These are phyloP conservation scores for Chionoecetes opilio DNA, from an alignment of 1,140 invertebrate species.

Conservation along the genomic window DNA sequence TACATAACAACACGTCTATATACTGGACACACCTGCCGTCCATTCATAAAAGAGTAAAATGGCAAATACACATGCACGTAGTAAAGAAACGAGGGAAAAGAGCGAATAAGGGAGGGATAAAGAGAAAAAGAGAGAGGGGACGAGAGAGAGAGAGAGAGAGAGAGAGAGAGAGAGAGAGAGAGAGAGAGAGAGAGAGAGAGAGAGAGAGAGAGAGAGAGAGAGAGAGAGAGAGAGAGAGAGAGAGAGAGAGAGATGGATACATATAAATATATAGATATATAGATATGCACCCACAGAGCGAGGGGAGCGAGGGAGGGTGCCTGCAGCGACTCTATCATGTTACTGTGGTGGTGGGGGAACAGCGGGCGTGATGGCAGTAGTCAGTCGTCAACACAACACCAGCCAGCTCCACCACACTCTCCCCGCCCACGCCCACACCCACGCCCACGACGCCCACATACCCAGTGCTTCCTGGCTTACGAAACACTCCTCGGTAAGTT, in stretches of 20 bases:
- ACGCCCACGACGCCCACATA: background rate
- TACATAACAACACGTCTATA: background rate
- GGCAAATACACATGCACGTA: conserved; percentile 22
- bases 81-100: conserved; percentile 42
- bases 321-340: conserved; percentile 62
- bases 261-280: conserved; percentile 57
- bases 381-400: conserved; percentile 59
- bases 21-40: background rate
- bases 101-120: background rate
- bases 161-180: conserved; percentile 43
- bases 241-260: conserved; percentile 16
- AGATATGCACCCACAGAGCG: conserved; percentile 38
- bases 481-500: background rate
- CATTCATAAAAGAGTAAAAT: conserved; percentile 21
- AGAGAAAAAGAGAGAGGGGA: conserved; percentile 39
- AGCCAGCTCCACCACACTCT: conserved; percentile 14
- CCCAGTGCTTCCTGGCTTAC: background rate
- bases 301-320: conserved; percentile 50
- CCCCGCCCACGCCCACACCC: conserved; percentile 39
- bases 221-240: conserved; percentile 7
- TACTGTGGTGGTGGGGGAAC: conserved; percentile 49
- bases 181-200: conserved; percentile 43
- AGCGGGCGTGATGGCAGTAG: conserved; percentile 57
- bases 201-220: conserved; percentile 51
- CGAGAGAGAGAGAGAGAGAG: conserved; percentile 41